Evolutionary conservation across 2,797 vertebrate genomes (phyloP).

Genomic region (Spondyliosoma cantharus): DNA sequence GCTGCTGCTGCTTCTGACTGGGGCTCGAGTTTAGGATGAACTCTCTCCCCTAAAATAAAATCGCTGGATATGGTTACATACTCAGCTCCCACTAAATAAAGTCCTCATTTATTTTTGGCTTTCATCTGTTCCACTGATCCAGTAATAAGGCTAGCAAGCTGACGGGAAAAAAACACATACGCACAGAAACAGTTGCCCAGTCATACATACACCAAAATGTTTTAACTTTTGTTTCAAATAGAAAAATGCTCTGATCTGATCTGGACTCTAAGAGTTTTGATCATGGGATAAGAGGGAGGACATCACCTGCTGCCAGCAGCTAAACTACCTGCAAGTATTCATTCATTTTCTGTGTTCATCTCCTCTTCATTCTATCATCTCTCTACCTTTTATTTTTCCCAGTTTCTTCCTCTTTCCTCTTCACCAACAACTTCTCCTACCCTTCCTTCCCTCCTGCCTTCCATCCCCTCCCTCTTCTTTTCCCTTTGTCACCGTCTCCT

Average conservation of each 20-base stretch:
- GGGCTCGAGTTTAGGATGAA: slow-evolving; percentile 82
- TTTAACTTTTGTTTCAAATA: slow-evolving; percentile 33
- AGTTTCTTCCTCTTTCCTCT: neutral
- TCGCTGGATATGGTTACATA: slow-evolving; percentile 86
- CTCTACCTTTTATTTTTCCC: neutral
- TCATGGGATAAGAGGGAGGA: slow-evolving; percentile 6
- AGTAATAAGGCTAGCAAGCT: slow-evolving; percentile 73
- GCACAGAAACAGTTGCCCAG: slow-evolving; percentile 37
- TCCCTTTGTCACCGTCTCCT: slow-evolving; percentile 51
- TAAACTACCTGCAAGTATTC: slow-evolving; percentile 1
- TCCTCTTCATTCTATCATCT: neutral
- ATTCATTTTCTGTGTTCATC: neutral
- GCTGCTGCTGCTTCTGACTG: slow-evolving; percentile 59
- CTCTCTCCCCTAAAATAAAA: slow-evolving; percentile 85
- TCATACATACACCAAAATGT: slow-evolving; percentile 6
- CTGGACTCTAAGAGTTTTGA: slow-evolving; percentile 1
- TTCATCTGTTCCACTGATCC: slow-evolving; percentile 84
- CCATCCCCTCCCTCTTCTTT: slow-evolving; percentile 36
- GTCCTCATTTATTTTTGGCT: slow-evolving; percentile 79
- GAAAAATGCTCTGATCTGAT: slow-evolving; percentile 6
- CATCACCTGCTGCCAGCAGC: slow-evolving; percentile 19
- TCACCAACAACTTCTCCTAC: neutral
- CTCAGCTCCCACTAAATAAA: slow-evolving; percentile 84
- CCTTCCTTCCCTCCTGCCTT: slow-evolving; percentile 7
- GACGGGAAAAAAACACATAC: slow-evolving; percentile 57